Evolutionary conservation across 64 coral and sea anemone genomes (phyloP).

Genomic region (Porites lutea): DNA sequence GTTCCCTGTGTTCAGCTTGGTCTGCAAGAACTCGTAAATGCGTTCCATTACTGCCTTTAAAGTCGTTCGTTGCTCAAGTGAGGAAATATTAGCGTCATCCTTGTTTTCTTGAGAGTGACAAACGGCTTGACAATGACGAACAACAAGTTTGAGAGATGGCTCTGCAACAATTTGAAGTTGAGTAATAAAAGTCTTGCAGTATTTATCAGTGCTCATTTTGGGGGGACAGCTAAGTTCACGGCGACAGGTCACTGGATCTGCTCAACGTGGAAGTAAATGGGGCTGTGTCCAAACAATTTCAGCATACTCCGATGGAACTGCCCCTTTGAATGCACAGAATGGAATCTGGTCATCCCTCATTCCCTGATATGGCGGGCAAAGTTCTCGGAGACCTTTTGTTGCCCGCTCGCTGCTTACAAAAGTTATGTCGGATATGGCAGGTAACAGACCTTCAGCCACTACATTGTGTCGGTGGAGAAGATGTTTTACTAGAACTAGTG

Average conservation of each 20-base stretch:
- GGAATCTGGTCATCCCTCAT: not conserved
- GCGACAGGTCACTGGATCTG: not conserved
- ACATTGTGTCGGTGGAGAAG: slow-evolving; percentile 25
- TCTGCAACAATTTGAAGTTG: slow-evolving; percentile 2
- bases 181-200: not conserved
- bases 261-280: slow-evolving; percentile 1
- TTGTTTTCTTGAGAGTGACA: not conserved
- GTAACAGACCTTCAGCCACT: not conserved
- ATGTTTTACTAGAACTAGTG: slow-evolving; percentile 6
- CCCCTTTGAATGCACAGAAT: slow-evolving; percentile 7
- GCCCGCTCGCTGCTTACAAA: slow-evolving; percentile 9
- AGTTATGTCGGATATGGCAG: not conserved
- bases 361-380: slow-evolving; percentile 1
- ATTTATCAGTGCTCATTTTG: not conserved
- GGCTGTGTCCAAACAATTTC: slow-evolving; percentile 45
- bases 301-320: not conserved
- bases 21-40: slow-evolving; percentile 39
- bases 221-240: not conserved
- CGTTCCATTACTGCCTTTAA: slow-evolving; percentile 10
- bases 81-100: not conserved
- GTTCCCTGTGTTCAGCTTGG: not conserved
- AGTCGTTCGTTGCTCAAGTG: not conserved
- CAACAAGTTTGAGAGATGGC: slow-evolving; percentile 30
- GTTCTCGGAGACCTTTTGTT: not conserved
- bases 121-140: slow-evolving; percentile 21